Percentiles rank a stretch among this genome's conserved stretches.
These are phyloP conservation scores for Spermophilus dauricus DNA, from an alignment of 2,113 vertebrate genomes.

Conservation along the genomic window DNA sequence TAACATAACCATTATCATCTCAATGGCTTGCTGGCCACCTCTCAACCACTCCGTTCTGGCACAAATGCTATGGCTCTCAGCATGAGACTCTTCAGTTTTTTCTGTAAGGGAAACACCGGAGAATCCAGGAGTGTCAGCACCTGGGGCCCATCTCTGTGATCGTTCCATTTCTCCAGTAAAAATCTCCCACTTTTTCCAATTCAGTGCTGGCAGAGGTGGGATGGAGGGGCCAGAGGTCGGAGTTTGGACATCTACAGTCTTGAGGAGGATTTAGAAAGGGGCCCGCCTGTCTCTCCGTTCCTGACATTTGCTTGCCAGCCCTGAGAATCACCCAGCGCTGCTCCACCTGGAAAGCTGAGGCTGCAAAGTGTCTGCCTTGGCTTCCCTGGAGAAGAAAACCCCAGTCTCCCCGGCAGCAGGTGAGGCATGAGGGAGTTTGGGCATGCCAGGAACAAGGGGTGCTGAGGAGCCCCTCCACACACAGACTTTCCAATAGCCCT, in stretches of 20 bases:
- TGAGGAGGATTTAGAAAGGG: background rate
- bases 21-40: no score
- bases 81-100: background rate
- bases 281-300: fast-evolving
- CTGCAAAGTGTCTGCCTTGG: background rate
- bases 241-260: no score
- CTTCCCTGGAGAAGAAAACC: background rate
- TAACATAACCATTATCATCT: no score
- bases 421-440: background rate
- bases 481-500: background rate
- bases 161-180: background rate
- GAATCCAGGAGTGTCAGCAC: background rate
- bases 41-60: no score
- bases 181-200: background rate
- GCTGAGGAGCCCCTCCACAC: background rate
- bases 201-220: background rate
- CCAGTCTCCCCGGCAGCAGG: background rate
- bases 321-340: background rate
- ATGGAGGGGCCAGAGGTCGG: fast-evolving
- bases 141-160: background rate
- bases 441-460: background rate
- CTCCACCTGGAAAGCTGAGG: background rate
- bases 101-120: background rate
- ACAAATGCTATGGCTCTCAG: no score
- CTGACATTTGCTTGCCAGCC: no score